Conservation (phyloP, 2,797 vertebrate species). For the Eospalax fontanierii region DNA sequence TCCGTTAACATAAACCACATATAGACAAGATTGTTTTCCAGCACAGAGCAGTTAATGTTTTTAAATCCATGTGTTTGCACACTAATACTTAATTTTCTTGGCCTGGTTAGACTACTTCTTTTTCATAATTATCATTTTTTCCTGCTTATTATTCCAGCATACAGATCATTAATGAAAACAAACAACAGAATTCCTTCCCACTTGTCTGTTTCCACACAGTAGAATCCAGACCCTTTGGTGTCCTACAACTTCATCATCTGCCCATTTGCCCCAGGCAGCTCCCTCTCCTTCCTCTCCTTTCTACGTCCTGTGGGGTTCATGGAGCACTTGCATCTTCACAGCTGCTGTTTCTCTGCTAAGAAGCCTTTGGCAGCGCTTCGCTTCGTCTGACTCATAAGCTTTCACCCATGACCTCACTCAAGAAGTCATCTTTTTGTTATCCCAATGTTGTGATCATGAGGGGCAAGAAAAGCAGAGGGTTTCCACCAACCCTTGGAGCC, state of each 20-base stretch:
- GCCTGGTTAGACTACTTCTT: not conserved
- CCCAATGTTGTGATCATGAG: not conserved
- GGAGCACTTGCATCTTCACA: not conserved
- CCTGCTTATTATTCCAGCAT: not conserved
- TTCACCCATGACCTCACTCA: not conserved
- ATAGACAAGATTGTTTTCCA: constrained; percentile 14
- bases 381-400: not conserved
- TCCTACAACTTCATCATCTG: not conserved
- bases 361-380: not conserved
- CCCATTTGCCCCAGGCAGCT: not conserved
- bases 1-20: constrained; percentile 8
- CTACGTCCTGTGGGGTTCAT: not conserved
- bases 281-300: not conserved
- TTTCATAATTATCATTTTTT: constrained; percentile 54
- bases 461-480: not conserved
- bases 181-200: not conserved
- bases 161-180: not conserved
- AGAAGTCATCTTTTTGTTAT: not conserved
- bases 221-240: not conserved
- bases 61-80: not conserved
- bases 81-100: not conserved
- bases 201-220: not conserved
- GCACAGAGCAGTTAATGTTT: not conserved
- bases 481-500: not conserved
- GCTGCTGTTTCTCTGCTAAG: not conserved